Conservation (phyloP, 2,888 invertebrate species). For the Koerneria pararmatus region DNA sequence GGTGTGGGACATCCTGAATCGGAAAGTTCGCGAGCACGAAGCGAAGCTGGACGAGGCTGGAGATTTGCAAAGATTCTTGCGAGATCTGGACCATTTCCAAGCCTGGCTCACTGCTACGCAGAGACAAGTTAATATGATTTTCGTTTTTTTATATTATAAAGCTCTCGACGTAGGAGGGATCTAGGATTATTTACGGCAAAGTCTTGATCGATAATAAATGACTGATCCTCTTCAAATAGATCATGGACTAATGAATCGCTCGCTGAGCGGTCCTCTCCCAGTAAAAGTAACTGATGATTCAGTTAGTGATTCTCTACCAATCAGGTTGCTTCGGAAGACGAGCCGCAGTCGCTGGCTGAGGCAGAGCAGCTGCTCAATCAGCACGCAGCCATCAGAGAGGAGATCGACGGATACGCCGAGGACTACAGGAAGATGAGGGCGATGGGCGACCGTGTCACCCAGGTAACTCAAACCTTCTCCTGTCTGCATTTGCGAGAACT, state of each 20-base stretch:
- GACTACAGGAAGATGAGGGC: conserved; percentile 97
- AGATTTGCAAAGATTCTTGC: conserved; percentile 91
- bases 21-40: conserved; percentile 94
- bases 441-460: conserved; percentile 92
- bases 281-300: too few relatives aligned
- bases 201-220: too few relatives aligned
- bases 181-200: too few relatives aligned
- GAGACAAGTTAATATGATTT: conserved; percentile 69
- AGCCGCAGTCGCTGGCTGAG: conserved; percentile 84
- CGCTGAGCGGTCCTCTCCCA: too few relatives aligned
- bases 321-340: conserved; percentile 86
- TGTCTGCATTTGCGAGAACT: too few relatives aligned
- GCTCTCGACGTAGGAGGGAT: background rate
- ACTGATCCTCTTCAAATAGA: too few relatives aligned
- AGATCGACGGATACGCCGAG: conserved; percentile 97
- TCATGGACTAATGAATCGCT: too few relatives aligned
- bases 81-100: conserved; percentile 94
- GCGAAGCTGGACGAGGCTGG: conserved; percentile 97
- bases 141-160: background rate
- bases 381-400: conserved; percentile 95
- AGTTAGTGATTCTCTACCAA: too few relatives aligned
- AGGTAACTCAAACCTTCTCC: conserved; percentile 55
- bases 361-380: conserved; percentile 93
- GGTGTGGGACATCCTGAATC: conserved; percentile 88
- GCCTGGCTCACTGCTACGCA: conserved; percentile 97